phyloP scores from a whole-genome alignment of 1,140 invertebrate genomes.

The Lucilia cuprina region DNA sequence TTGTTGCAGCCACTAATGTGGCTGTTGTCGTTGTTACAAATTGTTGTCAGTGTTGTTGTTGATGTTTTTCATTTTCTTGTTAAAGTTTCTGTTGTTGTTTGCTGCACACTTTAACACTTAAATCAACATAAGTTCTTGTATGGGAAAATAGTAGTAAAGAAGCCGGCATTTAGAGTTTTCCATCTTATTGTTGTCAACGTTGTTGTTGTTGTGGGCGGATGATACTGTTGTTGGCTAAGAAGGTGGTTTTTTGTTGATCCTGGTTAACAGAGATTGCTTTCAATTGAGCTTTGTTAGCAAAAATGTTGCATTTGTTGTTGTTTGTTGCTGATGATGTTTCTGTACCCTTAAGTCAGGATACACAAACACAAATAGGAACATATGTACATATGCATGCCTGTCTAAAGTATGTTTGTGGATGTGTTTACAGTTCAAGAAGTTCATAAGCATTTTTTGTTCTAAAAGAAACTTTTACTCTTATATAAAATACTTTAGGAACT shows the following conservation, averaged over 20 bases:
- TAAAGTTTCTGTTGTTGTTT: background rate
- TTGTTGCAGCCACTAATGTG: background rate
- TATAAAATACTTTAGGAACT: too few species aligned
- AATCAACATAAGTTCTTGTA: background rate
- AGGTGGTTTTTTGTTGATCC: background rate
- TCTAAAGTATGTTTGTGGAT: background rate
- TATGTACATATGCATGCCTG: background rate
- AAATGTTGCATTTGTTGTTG: background rate
- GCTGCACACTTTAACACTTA: constrained; percentile 1
- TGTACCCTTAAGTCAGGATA: background rate
- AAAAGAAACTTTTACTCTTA: too few species aligned
- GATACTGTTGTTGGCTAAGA: background rate
- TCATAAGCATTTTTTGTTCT: too few species aligned
- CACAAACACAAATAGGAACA: background rate
- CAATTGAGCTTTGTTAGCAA: background rate
- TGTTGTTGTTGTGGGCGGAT: background rate
- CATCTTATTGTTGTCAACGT: background rate
- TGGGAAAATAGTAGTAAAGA: too few species aligned
- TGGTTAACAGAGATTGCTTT: too few species aligned
- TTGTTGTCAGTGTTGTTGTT: background rate
- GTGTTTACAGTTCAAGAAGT: too few species aligned
- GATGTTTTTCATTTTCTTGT: background rate
- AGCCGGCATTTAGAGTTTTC: background rate
- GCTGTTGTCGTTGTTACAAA: background rate
- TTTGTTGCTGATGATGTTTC: background rate